These are phyloP conservation scores for Paramormyrops hopkinsi DNA, from an alignment of 2,797 vertebrate species.

Conservation along the genomic window DNA sequence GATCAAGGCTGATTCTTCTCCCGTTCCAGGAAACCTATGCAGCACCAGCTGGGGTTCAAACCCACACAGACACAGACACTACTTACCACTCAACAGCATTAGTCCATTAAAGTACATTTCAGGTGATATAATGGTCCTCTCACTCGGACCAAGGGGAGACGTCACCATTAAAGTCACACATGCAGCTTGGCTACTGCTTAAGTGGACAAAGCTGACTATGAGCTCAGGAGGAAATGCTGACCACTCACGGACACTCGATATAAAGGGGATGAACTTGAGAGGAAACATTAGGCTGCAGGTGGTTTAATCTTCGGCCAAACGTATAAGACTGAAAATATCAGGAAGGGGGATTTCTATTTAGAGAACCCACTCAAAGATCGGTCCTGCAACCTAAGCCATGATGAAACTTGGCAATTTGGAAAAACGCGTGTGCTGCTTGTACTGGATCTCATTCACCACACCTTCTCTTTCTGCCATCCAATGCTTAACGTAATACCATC, in stretches of 20 bases:
- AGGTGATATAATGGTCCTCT: not conserved
- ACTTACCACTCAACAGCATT: not conserved
- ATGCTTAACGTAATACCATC: not conserved
- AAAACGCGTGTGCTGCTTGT: not conserved
- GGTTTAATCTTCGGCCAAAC: not conserved
- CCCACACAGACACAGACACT: not conserved
- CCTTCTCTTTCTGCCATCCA: not conserved
- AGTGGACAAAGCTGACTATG: not conserved
- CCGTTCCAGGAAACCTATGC: not conserved
- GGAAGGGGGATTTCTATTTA: not conserved
- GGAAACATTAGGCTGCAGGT: not conserved
- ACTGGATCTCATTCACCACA: not conserved
- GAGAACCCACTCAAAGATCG: not conserved
- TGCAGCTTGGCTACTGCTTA: not conserved
- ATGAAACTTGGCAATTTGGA: not conserved
- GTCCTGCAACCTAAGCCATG: not conserved
- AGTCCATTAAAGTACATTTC: not conserved
- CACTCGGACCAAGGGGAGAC: not conserved
- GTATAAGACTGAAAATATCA: not conserved
- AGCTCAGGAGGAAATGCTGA: not conserved
- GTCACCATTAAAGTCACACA: not conserved
- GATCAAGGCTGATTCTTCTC: not conserved
- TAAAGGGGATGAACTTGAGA: not conserved
- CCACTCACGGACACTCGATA: not conserved
- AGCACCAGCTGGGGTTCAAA: not conserved